These are phyloP conservation scores for Parambassis ranga DNA, from an alignment of 2,797 vertebrate species.

Conservation along the genomic window DNA sequence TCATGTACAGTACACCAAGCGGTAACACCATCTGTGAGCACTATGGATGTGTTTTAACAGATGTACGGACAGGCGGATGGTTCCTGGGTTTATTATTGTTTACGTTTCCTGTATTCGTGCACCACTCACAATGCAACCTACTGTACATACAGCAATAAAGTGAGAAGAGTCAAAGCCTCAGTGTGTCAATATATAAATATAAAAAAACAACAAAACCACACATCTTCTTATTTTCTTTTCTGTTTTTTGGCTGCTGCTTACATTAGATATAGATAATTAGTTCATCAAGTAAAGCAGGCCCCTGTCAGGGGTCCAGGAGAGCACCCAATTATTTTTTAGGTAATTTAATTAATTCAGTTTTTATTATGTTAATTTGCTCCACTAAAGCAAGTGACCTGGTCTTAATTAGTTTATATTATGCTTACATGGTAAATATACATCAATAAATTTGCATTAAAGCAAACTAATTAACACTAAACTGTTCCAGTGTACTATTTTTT, in stretches of 20 bases:
- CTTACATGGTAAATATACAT: neutral
- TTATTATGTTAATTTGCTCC: too few species aligned
- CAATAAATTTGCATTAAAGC: neutral
- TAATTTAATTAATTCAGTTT: too few species aligned
- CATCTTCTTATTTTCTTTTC: too few species aligned
- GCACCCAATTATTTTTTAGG: neutral
- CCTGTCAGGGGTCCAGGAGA: too few species aligned
- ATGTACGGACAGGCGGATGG: too few species aligned
- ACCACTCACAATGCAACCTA: neutral
- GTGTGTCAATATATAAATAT: too few species aligned
- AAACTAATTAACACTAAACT: neutral
- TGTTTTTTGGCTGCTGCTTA: too few species aligned
- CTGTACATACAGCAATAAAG: slow-evolving; percentile 54
- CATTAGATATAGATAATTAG: too few species aligned
- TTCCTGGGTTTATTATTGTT: slow-evolving; percentile 13
- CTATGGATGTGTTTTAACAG: slow-evolving; percentile 14
- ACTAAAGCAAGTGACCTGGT: neutral
- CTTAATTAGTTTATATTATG: neutral
- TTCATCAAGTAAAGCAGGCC: neutral
- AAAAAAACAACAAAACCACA: too few species aligned
- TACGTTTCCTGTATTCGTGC: slow-evolving; percentile 6
- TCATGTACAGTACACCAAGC: slow-evolving; percentile 5
- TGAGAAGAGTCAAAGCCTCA: neutral
- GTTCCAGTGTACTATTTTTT: neutral
- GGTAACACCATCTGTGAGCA: neutral